Percentiles rank a stretch among this genome's conserved stretches.
Evolutionary conservation across 2,797 vertebrate genomes (phyloP).

Genomic region (Triplophysa yarkandensis): DNA sequence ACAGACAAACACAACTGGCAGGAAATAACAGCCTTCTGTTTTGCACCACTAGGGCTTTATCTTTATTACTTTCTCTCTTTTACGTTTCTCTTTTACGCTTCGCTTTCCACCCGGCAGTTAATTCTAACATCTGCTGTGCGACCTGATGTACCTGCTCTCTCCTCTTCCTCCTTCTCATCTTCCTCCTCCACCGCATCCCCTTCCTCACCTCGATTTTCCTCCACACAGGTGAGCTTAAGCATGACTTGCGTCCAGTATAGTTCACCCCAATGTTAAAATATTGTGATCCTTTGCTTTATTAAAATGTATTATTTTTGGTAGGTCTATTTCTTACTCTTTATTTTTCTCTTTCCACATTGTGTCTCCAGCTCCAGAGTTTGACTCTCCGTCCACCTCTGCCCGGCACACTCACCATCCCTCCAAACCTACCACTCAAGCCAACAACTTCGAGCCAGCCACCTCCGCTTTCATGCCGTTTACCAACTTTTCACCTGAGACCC

Average conservation of each 20-base stretch:
- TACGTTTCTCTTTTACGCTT: conserved; percentile 32
- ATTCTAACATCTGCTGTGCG: conserved; percentile 79
- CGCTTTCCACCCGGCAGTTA: conserved; percentile 66
- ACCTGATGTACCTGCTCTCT: conserved; percentile 64
- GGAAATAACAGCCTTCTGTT: conserved; percentile 29
- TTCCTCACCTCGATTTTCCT: conserved; percentile 82
- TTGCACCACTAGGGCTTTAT: conserved; percentile 32
- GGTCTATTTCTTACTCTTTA: not conserved
- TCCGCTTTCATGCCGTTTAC: conserved; percentile 78
- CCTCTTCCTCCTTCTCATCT: conserved; percentile 60
- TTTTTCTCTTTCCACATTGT: conserved; percentile 16
- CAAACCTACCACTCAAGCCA: conserved; percentile 87
- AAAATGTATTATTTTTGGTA: no score
- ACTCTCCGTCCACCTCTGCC: conserved; percentile 87
- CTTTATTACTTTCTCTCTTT: conserved; percentile 30
- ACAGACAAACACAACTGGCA: conserved; percentile 35
- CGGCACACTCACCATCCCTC: conserved; percentile 85
- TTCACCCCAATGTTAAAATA: no score
- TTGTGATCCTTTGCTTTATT: no score
- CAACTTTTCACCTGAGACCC: conserved; percentile 72
- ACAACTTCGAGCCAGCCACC: conserved; percentile 77
- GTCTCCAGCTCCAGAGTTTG: conserved; percentile 87
- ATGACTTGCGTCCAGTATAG: conserved; percentile 16
- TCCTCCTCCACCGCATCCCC: conserved; percentile 64
- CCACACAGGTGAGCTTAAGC: conserved; percentile 88